Evolutionary conservation across 2,113 vertebrate species (phyloP).

Genomic region (Corythoichthys haematopterus): DNA sequence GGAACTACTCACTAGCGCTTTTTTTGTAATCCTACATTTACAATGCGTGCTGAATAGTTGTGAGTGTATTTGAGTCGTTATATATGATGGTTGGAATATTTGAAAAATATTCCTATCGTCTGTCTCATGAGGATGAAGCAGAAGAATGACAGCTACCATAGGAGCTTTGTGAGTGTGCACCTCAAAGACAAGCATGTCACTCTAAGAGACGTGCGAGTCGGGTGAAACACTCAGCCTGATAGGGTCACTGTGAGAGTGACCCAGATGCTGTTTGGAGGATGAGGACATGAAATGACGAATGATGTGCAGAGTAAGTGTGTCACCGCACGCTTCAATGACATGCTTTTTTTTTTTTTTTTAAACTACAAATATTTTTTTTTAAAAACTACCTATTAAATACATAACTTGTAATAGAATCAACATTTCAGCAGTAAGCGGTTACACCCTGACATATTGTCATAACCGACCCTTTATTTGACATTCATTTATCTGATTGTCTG

Average conservation of each 20-base stretch:
- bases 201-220: background rate
- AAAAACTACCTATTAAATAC: background rate
- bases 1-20: no score
- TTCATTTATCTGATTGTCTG: no score
- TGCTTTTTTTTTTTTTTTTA: background rate
- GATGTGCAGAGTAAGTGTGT: background rate
- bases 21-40: background rate
- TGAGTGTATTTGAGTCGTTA: background rate
- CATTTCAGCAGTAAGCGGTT: no score
- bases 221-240: slow-evolving; percentile 8
- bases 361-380: no score
- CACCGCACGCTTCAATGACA: slow-evolving; percentile 4
- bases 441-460: no score
- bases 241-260: slow-evolving; percentile 27
- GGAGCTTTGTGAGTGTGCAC: background rate
- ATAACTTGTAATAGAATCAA: slow-evolving; percentile 20
- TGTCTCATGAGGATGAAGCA: background rate
- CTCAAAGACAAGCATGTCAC: slow-evolving; percentile 1
- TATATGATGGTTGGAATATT: background rate
- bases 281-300: slow-evolving; percentile 3
- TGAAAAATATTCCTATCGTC: background rate
- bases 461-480: no score
- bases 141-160: background rate
- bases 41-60: background rate
- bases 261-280: slow-evolving; percentile 8